Evolutionary conservation across 2,888 invertebrate species (phyloP).

Genomic region (Agrenia bidenticulata): DNA sequence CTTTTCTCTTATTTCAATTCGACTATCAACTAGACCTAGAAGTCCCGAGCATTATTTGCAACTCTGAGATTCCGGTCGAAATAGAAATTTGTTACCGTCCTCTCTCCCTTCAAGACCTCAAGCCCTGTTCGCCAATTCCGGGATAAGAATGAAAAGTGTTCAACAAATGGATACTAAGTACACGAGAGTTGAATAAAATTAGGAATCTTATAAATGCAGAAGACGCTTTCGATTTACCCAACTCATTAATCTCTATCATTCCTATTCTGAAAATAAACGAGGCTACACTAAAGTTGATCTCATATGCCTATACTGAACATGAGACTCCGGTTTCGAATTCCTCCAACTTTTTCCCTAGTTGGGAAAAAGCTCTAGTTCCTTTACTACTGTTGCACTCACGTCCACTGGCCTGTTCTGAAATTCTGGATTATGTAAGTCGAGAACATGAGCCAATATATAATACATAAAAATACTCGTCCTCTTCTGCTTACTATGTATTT

Average conservation of each 20-base stretch:
- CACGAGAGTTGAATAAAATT: background rate
- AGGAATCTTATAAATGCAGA: slow-evolving; percentile 1
- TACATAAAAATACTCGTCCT: no score
- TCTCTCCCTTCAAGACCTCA: background rate
- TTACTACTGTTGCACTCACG: no score
- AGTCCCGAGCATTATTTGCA: background rate
- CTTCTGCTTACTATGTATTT: no score
- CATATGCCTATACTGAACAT: no score
- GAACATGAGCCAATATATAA: no score
- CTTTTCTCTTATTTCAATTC: background rate
- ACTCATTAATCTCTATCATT: slow-evolving; percentile 8
- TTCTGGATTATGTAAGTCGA: no score
- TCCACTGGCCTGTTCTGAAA: no score
- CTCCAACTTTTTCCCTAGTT: no score
- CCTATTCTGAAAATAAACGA: background rate
- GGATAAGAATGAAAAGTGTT: background rate
- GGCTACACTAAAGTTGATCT: no score
- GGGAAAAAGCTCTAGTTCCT: no score
- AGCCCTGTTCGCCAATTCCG: background rate
- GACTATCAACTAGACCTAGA: no score
- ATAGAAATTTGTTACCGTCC: background rate
- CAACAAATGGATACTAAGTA: slow-evolving; percentile 1
- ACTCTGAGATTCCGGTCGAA: background rate
- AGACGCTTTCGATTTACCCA: background rate
- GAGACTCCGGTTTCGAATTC: no score